Evolutionary conservation across 37 sponge, comb jelly and placozoan genomes (phyloP).

Genomic region (Eunapius fragilis): DNA sequence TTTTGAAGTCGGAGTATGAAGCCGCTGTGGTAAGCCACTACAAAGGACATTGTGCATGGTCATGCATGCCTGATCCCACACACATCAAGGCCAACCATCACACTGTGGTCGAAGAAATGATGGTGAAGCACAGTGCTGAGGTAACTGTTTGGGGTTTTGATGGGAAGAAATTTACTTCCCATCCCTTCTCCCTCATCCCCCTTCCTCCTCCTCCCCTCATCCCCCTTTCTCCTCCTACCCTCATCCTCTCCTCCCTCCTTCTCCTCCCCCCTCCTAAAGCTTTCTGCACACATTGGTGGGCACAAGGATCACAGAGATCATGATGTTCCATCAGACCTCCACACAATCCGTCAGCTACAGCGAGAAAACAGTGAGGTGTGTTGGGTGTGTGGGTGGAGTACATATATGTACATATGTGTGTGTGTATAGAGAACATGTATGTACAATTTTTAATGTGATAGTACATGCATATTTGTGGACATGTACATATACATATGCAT

Average conservation of each 20-base stretch:
- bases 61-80: neutral
- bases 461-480: too few species aligned
- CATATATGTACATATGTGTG: too few species aligned
- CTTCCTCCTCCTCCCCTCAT: too few species aligned
- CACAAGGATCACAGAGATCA: constrained; percentile 22
- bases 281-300: constrained; percentile 18
- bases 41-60: neutral
- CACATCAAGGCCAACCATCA: constrained; percentile 33
- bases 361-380: constrained; percentile 49
- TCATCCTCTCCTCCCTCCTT: too few species aligned
- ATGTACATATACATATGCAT: too few species aligned
- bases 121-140: constrained; percentile 43
- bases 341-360: constrained; percentile 63
- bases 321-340: constrained; percentile 56
- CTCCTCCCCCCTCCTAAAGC: too few species aligned
- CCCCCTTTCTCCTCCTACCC: too few species aligned
- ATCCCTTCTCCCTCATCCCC: too few species aligned
- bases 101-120: constrained; percentile 42
- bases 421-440: too few species aligned
- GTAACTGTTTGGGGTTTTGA: constrained; percentile 13
- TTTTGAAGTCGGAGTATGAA: constrained; percentile 61
- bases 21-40: neutral
- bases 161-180: too few species aligned
- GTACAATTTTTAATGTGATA: too few species aligned
- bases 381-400: neutral